These are phyloP conservation scores for Synanthedon tipuliformis DNA, from an alignment of 2,888 invertebrate genomes.

Conservation along the genomic window DNA sequence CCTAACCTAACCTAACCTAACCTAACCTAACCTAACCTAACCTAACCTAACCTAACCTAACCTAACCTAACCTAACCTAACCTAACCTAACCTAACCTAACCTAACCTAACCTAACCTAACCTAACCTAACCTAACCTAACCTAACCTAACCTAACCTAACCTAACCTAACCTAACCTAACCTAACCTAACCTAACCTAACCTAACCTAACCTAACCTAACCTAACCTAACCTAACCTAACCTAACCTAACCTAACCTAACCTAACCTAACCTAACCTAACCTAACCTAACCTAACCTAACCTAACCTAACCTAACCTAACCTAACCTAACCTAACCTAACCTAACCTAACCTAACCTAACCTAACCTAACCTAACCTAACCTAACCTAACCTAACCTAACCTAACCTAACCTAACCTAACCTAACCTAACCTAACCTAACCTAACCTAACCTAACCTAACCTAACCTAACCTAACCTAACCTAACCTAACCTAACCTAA, in stretches of 20 bases:
- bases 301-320: slow-evolving; percentile 5
- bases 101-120: slow-evolving; percentile 8
- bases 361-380: slow-evolving; percentile 1
- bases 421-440: slow-evolving; percentile 3
- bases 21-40: background rate
- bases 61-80: slow-evolving; percentile 1
- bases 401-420: slow-evolving; percentile 6
- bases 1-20: slow-evolving; percentile 10
- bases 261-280: slow-evolving; percentile 12
- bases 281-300: slow-evolving; percentile 6
- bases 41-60: slow-evolving; percentile 4
- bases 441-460: slow-evolving; percentile 1
- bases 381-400: slow-evolving; percentile 7
- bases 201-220: slow-evolving; percentile 7
- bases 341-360: slow-evolving; percentile 1
- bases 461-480: background rate
- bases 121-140: slow-evolving; percentile 13
- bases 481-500: background rate
- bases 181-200: slow-evolving; percentile 4
- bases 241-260: slow-evolving; percentile 6
- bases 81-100: slow-evolving; percentile 1
- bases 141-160: slow-evolving; percentile 13
- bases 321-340: slow-evolving; percentile 3
- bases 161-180: slow-evolving; percentile 10
- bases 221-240: slow-evolving; percentile 9